Evolutionary conservation across 2,113 vertebrate species (phyloP), one percentile per base, ranked within the genome.

Genomic region (Phylloscopus whistleri): DNA sequence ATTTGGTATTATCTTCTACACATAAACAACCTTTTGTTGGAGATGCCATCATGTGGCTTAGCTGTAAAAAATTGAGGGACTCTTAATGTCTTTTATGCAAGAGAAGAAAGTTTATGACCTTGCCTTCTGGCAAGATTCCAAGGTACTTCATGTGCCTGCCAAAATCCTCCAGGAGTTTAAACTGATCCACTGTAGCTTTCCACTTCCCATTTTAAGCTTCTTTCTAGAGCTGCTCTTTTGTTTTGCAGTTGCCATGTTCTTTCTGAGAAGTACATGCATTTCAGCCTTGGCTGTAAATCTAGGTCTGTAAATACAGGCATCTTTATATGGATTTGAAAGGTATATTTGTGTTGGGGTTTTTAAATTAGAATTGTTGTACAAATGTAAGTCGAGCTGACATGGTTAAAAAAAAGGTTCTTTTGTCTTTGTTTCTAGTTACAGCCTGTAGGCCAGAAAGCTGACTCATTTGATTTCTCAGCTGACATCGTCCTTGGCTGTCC

Each of bases 361-460:
- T 8, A 3, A 55, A 49, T 85, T 79, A 84, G 41, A 91, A 63
- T 66, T 91, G 11, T 87, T 90, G 41, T 13, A 66, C 33, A 84
- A 64, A 78, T 52, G 48, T 82, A 87, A 75, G 26, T 87, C 56
- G 84, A 87, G 18, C 33, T 3, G 11, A 66, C n/a, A 23, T 37
- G 62, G 28, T 69, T 84, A 51, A 58, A 72, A 89, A 93, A 56
- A 11, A 5, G 13, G 6, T 7, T 49, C 4, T 70, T 77, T 77
- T 91, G 9, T 81, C 44, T 95, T 73, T 66, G 63, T 58, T 35
- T 72, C 56, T 73, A 99, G 99, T 79, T 99, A 21, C 98, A 99
- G 76, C 98, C 99, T 39, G 85, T 98, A 41, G 98, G 97, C 52
- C 97, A 98, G 91, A 99, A 99, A 96, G 98, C 97, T 3, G 93